These are phyloP conservation scores for Enteromius paludinosus DNA, from an alignment of 2,797 vertebrate genomes.

Conservation along the genomic window DNA sequence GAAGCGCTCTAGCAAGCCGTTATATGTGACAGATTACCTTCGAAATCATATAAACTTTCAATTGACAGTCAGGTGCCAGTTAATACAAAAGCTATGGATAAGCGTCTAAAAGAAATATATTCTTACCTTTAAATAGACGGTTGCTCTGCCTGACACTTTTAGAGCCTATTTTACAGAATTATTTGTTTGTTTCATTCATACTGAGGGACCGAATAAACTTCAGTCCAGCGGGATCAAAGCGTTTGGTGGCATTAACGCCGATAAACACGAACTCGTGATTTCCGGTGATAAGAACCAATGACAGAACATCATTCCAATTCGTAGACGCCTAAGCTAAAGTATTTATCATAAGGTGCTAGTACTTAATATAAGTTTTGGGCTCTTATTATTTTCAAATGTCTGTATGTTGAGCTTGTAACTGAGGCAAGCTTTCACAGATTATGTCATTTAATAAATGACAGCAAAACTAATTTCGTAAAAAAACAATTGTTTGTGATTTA, in stretches of 20 bases:
- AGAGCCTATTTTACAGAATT: background rate
- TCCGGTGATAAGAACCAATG: slow-evolving; percentile 30
- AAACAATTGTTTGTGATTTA: background rate
- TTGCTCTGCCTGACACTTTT: background rate
- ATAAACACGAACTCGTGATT: background rate
- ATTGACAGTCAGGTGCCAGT: background rate
- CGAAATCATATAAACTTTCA: background rate
- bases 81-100: background rate
- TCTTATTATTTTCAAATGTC: background rate
- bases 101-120: background rate
- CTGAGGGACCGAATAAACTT: background rate
- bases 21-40: too few species aligned
- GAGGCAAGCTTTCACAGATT: background rate
- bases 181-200: background rate
- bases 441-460: background rate
- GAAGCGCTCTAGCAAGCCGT: too few species aligned
- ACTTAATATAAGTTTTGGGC: background rate
- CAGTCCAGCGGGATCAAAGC: background rate
- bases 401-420: background rate
- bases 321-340: slow-evolving; percentile 42
- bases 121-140: background rate
- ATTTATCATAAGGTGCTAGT: background rate
- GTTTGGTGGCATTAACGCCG: background rate
- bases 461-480: background rate
- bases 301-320: background rate